A percentile compares a stretch with the other conserved stretches of the same genome.
Conservation (phyloP, 2,797 vertebrate genomes). For the Oreochromis mossambicus region DNA sequence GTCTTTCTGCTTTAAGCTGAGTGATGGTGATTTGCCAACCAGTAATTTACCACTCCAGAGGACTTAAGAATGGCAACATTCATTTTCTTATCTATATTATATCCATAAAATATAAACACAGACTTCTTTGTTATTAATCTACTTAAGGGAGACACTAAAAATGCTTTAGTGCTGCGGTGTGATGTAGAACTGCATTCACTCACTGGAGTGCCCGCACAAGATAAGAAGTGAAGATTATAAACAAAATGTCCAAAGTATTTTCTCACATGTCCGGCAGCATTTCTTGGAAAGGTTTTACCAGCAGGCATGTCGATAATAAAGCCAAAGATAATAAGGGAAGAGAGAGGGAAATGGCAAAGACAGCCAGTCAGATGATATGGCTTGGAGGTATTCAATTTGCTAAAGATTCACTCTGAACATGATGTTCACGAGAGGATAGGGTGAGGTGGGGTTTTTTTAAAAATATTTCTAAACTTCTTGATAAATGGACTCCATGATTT, state of each 20-base stretch:
- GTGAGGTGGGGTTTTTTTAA: not conserved
- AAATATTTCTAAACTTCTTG: constrained; percentile 23
- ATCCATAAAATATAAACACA: constrained; percentile 41
- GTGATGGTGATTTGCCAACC: not conserved
- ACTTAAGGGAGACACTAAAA: not conserved
- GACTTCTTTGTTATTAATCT: constrained; percentile 22
- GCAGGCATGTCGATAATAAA: constrained; percentile 16
- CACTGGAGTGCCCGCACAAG: constrained; percentile 19
- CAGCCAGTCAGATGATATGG: constrained; percentile 48
- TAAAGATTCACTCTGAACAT: constrained; percentile 49
- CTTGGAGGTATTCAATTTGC: constrained; percentile 34
- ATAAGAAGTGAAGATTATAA: constrained; percentile 34
- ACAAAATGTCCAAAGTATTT: constrained; percentile 46
- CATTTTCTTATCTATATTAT: constrained; percentile 21
- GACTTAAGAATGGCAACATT: not conserved
- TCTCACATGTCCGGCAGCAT: constrained; percentile 55
- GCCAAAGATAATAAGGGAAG: constrained; percentile 62
- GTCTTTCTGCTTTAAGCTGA: not conserved
- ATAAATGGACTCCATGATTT: constrained; percentile 56
- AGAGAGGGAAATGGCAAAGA: constrained; percentile 32
- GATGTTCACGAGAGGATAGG: not conserved
- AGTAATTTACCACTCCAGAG: not conserved
- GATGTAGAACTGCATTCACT: constrained; percentile 22
- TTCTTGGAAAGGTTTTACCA: constrained; percentile 57
- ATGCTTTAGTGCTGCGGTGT: constrained; percentile 35